Evolutionary conservation across 2,797 vertebrate genomes (phyloP), one percentile per base, ranked within the genome.

Genomic region (Ctenopoma kingsleyae): DNA sequence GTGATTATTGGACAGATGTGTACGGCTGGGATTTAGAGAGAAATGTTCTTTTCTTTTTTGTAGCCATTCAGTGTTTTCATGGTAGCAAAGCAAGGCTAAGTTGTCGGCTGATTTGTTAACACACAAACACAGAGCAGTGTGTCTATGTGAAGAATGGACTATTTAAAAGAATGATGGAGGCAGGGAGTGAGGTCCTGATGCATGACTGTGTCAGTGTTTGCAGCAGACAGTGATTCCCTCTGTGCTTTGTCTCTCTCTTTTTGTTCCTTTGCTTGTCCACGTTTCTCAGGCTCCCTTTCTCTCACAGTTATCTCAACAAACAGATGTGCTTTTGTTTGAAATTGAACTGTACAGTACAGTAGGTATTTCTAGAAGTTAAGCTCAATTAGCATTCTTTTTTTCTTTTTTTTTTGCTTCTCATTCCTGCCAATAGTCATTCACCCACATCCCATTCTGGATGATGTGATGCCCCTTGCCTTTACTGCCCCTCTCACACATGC

Each of bases 191-290:
- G 84, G 80, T 76, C 76, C 86, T 79, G 89, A 84, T 84, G 84
- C 75, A 83, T 93, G 89, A 95, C 91, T 93, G 89, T 91, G 87
- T 86, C 84, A 92, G 90, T 95, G 93, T 94, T 92, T 60, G 69
- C 57, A 5, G 48, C 52, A 76, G 72, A 94, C 92, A 94, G 83
- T 83, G 90, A 83, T 77, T 82, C 55, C 62, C 78, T 94, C 87
- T 94, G 90, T 93, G 88, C 83, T 87, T 88, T 87, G 89, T 88
- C 81, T 77, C 73, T 16, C 64, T 59, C 76, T 72, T 66, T 85
- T 68, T 84, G 65, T 76, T 85, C 82, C 35, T 74, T 88, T 36
- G 48, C 68, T 70, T 76, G 71, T 60, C 46, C 71, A 63, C 71
- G 81, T 72, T 78, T 74, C 55, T 78, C 67, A 49, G 20, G 12